phyloP scores from a whole-genome alignment of 1,140 invertebrate genomes.

The Rhopalosiphum padi region DNA sequence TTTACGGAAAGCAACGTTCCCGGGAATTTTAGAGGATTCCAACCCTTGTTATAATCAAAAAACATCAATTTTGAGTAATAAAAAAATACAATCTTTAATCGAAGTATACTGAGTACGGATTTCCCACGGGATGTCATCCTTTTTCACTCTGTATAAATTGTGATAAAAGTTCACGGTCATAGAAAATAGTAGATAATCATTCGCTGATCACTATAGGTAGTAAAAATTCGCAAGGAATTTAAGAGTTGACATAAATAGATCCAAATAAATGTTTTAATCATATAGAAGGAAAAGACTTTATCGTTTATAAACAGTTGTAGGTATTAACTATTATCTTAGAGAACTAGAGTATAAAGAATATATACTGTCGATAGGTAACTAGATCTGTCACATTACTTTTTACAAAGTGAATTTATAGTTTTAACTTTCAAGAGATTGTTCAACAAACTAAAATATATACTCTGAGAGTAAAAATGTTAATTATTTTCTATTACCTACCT shows the following conservation, averaged over 20 bases:
- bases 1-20: background rate
- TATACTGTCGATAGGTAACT: too few relatives aligned
- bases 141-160: background rate
- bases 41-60: background rate
- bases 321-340: too few relatives aligned
- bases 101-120: background rate
- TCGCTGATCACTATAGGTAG: background rate
- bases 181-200: background rate
- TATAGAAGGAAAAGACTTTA: too few relatives aligned
- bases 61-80: background rate
- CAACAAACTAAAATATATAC: background rate
- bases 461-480: background rate
- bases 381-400: too few relatives aligned
- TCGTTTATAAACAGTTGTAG: too few relatives aligned
- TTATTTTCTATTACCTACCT: background rate
- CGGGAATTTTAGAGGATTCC: background rate
- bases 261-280: too few relatives aligned
- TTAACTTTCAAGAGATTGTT: background rate
- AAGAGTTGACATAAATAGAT: background rate
- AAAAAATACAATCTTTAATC: background rate
- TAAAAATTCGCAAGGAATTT: background rate
- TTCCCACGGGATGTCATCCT: background rate
- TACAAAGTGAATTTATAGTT: background rate
- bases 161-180: background rate
- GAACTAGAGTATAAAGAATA: too few relatives aligned